Conservation (phyloP, 2,797 vertebrate species). For the Macroramphosus scolopax region DNA sequence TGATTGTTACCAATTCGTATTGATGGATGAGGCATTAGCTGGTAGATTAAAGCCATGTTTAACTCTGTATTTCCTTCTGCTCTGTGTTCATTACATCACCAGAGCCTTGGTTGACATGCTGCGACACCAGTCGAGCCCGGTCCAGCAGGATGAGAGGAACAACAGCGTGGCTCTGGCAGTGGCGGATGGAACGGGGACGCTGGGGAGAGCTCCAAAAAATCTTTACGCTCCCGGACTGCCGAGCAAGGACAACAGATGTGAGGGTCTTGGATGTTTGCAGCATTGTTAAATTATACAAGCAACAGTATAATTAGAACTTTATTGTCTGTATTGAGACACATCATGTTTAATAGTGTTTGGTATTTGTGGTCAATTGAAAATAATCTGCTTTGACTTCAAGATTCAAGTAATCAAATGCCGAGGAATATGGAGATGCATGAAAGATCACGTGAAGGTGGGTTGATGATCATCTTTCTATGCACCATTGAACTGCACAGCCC, state of each 20-base stretch:
- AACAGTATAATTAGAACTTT: constrained; percentile 20
- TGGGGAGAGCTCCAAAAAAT: constrained; percentile 87
- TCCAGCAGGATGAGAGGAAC: constrained; percentile 87
- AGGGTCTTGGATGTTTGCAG: constrained; percentile 52
- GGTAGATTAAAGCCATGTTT: background rate
- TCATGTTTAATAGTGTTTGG: background rate
- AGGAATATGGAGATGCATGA: constrained; percentile 6
- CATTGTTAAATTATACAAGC: constrained; percentile 35
- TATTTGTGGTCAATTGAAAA: too few species aligned
- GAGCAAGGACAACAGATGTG: constrained; percentile 87
- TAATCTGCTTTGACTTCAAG: too few species aligned
- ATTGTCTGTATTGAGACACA: constrained; percentile 9
- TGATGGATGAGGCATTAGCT: background rate
- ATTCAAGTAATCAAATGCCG: constrained; percentile 10
- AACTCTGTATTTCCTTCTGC: constrained; percentile 14
- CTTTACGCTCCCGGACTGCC: constrained; percentile 84
- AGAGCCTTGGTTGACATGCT: constrained; percentile 92
- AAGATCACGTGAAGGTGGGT: too few species aligned
- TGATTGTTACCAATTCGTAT: background rate
- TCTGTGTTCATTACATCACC: constrained; percentile 12
- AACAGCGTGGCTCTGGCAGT: constrained; percentile 85
- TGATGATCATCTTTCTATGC: too few species aligned
- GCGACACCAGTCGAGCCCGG: constrained; percentile 87
- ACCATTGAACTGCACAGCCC: too few species aligned
- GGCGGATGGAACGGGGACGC: constrained; percentile 82